These are phyloP conservation scores for Drosophila pseudotalamancana DNA, from an alignment of 2,888 invertebrate genomes.

Conservation along the genomic window DNA sequence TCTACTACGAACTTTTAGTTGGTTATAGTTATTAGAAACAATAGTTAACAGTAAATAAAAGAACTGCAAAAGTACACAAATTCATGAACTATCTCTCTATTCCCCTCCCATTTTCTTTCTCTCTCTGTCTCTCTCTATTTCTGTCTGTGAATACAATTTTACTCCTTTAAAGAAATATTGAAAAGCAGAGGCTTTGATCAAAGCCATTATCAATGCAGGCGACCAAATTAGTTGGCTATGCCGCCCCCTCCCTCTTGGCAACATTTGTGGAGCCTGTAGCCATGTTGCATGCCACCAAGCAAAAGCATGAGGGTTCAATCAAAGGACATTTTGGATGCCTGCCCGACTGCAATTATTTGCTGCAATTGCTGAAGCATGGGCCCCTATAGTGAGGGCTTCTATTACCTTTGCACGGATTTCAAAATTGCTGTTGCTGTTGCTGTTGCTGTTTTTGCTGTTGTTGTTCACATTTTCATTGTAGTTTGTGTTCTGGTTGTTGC, in stretches of 20 bases:
- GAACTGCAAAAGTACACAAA: no score
- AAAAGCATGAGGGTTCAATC: constrained; percentile 1
- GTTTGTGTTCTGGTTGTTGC: constrained; percentile 25
- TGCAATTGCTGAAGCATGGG: constrained; percentile 15
- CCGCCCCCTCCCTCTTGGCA: neutral
- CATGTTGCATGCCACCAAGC: neutral
- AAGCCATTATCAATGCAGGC: neutral
- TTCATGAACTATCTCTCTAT: no score
- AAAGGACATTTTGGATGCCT: neutral
- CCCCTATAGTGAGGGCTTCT: neutral
- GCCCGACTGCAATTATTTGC: constrained; percentile 2
- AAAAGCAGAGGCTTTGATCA: no score
- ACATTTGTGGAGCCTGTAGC: constrained; percentile 3
- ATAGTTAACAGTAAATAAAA: no score
- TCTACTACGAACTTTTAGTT: no score
- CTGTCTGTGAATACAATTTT: no score
- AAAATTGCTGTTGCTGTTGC: neutral
- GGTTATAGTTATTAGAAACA: no score
- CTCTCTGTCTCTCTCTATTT: no score
- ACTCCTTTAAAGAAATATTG: no score
- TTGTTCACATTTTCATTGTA: constrained; percentile 9
- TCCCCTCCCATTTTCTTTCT: no score
- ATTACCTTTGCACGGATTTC: neutral
- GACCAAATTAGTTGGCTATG: neutral
- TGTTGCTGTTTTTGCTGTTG: neutral